Conservation (phyloP, 1,140 invertebrate species). For the Drosophila kanapiae region DNA sequence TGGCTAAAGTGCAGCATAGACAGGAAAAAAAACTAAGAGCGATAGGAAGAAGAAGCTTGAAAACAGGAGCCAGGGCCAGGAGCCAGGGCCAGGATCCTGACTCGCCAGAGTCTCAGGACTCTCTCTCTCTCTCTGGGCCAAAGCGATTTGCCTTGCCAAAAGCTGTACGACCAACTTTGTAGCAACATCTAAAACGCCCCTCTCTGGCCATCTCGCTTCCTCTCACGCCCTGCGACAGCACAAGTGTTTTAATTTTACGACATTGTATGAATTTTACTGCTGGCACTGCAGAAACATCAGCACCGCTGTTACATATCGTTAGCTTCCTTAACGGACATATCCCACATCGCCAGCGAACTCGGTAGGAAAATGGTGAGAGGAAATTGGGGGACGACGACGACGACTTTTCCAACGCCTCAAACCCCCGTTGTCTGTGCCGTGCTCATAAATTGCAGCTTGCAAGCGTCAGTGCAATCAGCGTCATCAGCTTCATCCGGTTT, state of each 20-base stretch:
- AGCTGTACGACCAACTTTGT: conserved; percentile 78
- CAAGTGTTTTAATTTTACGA: conserved; percentile 85
- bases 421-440: conserved; percentile 52
- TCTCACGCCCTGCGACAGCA: conserved; percentile 52
- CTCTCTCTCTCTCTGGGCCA: conserved; percentile 34
- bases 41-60: conserved; percentile 25
- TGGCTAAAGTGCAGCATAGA: conserved; percentile 60
- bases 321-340: conserved; percentile 83
- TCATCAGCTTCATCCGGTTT: conserved; percentile 82
- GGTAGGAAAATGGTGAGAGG: neutral
- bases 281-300: conserved; percentile 82
- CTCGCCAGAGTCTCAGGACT: conserved; percentile 13
- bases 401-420: neutral
- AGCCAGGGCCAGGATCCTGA: conserved; percentile 23
- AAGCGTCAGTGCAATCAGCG: conserved; percentile 83
- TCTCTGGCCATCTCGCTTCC: conserved; percentile 3
- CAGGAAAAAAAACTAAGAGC: conserved; percentile 15
- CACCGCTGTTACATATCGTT: conserved; percentile 83
- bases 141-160: conserved; percentile 81
- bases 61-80: conserved; percentile 37
- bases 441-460: conserved; percentile 83
- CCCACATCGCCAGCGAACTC: conserved; percentile 57
- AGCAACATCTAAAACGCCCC: conserved; percentile 49
- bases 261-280: conserved; percentile 85
- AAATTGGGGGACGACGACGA: too few relatives aligned